Evolutionary conservation across 2,797 vertebrate genomes (phyloP), one percentile per base, ranked within the genome.

Genomic region (Phataginus tetradactyla): DNA sequence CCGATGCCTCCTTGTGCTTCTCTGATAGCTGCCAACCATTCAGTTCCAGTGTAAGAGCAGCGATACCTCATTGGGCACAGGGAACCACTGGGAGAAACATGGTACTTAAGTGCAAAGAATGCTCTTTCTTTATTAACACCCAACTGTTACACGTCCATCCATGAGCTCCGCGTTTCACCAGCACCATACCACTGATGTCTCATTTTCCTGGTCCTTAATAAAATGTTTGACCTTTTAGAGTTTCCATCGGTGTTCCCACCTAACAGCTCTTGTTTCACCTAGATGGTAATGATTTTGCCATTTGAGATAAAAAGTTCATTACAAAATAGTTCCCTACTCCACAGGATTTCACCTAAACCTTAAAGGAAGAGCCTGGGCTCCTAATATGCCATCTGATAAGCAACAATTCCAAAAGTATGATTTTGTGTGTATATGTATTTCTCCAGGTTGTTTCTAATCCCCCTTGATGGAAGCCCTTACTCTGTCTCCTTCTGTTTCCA

Each of bases 21-120:
- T 42, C 49, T 66, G 85, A 4, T 18, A 8, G 3, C 49, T 29
- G 39, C 66, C 20, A 13, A 51, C 45, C 75, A 4, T 27, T 75
- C 5, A 0, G 21, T 57, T n/a, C 25, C 1, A 8, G 17, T 6
- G 13, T 1, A 0, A 27, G 13, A 25, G 8, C 37, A 32, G 49
- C 49, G 39, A 8, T 7, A 2, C 7, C 29, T 23, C 25, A 34
- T 25, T 1, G 23, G 51, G 34, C 9, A 5, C 6, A 11, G 63
- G 3, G 21, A 29, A 25, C 37, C 34, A 1, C 61, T 17, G 8
- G 61, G 32, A 25, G 74, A 63, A 51, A 6, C 8, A 0, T 1
- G 3, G 12, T 0, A 1, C 23, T 39, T 7, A 11, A 12, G 34
- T 20, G 0, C 27, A 2, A 1, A 13, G 29, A 1, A 7, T 1